Conservation (phyloP, 2,113 vertebrate species). For the Stercorarius parasiticus region DNA sequence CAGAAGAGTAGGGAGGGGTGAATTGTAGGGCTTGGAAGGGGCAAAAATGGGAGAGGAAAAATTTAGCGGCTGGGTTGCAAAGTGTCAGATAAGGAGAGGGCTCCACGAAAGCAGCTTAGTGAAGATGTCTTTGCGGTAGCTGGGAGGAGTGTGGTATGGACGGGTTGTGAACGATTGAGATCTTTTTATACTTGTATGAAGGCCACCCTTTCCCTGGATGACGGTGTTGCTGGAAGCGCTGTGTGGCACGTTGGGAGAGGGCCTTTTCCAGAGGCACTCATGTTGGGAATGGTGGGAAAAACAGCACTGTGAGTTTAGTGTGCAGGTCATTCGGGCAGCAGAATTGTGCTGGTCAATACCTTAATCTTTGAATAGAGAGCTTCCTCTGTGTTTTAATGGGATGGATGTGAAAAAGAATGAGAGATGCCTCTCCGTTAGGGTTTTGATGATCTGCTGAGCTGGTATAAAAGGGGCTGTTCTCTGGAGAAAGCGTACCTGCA, state of each 20-base stretch:
- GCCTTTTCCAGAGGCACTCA: neutral
- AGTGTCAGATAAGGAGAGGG: neutral
- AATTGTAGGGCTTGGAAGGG: neutral
- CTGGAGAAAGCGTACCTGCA: neutral
- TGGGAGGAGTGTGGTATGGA: neutral
- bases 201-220: neutral
- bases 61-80: neutral
- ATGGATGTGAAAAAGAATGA: neutral
- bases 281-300: neutral
- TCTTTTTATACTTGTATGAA: fast-evolving
- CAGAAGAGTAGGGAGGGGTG: too few relatives aligned
- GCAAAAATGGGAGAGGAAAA: neutral
- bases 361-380: fast-evolving
- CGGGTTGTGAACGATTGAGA: fast-evolving
- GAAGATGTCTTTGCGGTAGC: neutral
- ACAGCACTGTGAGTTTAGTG: neutral
- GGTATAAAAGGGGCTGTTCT: neutral
- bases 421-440: neutral
- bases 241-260: neutral
- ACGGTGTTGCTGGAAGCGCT: neutral
- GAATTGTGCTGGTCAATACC: neutral
- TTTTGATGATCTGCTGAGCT: neutral
- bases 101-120: too few relatives aligned
- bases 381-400: neutral
- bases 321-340: neutral